A percentile compares a stretch with the other conserved stretches of the same genome.
Conservation (phyloP, 2,113 vertebrate species). For the Emydocephalus ijimae region DNA sequence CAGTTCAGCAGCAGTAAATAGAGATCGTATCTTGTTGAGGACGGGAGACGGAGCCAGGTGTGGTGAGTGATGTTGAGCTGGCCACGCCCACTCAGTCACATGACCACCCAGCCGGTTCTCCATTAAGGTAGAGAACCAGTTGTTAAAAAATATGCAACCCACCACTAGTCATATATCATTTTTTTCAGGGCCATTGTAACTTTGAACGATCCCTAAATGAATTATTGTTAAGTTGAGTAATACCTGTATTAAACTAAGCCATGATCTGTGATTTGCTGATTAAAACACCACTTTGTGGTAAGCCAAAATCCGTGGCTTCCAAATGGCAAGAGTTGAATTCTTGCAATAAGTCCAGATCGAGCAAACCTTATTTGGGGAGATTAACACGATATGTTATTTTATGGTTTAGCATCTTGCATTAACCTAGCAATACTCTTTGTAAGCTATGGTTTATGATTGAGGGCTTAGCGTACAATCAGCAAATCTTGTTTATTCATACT, state of each 20-base stretch:
- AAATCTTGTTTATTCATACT: neutral
- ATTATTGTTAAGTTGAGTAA: neutral
- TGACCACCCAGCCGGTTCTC: too few species aligned
- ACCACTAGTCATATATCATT: neutral
- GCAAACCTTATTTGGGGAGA: neutral
- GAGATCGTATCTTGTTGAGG: too few species aligned
- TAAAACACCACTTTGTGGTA: neutral
- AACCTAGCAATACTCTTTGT: neutral
- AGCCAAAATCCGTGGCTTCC: neutral
- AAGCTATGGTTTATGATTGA: neutral
- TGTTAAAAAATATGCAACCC: too few species aligned
- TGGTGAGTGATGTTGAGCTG: too few species aligned
- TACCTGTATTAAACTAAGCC: neutral
- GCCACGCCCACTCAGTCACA: too few species aligned
- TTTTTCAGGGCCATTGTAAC: neutral
- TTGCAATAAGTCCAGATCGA: neutral
- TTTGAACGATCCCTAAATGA: neutral
- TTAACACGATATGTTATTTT: neutral
- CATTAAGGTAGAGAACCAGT: too few species aligned
- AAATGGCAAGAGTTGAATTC: neutral
- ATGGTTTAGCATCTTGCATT: neutral
- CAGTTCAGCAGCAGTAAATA: too few species aligned
- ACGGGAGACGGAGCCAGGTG: too few species aligned
- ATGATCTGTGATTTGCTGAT: neutral
- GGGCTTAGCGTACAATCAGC: neutral